Evolutionary conservation across 2,113 vertebrate species (phyloP), one percentile per base, ranked within the genome.

Genomic region (Muntiacus reevesi): DNA sequence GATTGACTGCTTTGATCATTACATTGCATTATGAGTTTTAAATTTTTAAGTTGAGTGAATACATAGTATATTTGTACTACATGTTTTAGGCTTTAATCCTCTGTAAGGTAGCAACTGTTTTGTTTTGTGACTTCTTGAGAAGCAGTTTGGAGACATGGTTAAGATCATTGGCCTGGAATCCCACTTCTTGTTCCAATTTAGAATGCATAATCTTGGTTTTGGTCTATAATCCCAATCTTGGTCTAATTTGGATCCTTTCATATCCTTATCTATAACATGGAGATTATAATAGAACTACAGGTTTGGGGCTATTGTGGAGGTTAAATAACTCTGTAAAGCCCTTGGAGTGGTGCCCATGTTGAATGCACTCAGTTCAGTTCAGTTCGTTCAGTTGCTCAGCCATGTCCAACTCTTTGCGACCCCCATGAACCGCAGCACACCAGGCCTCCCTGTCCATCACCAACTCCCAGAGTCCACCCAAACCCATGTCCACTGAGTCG

Each of bases 71-170:
- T 88, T 50, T 54, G 36, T 67, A 47, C 55, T 88, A n/a, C 6
- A 27, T 40, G 54, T 88, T 94, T 89, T 71, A 87, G 40, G 36
- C 54, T 86, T 86, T 91, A 88, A 97, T 67, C 59, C 71, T 94
- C 81, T n/a, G 5, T 30, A 40, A 81, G 21, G 67, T 16, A 98
- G 74, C 21, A 50, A 30, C 92, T 52, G 36, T 55, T 92, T 78
- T 84, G 43, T 71, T 79, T 71, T 88, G 15, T 27, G 76, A 93
- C 83, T 89, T 86, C 52, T 85, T 91, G 55, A 90, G 57, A 97
- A 47, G 54, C 40, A 50, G 30, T 85, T 97, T 59, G 83, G 54
- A 82, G 45, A 94, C 47, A 33, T 40, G 55, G 74, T 91, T 92
- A 74, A 59, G 28, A 47, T 85, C 50, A 86, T 12, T 9, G 28